Evolutionary conservation across 2,888 invertebrate genomes (phyloP), one percentile per base, ranked within the genome.

Genomic region (Idaea biselata): DNA sequence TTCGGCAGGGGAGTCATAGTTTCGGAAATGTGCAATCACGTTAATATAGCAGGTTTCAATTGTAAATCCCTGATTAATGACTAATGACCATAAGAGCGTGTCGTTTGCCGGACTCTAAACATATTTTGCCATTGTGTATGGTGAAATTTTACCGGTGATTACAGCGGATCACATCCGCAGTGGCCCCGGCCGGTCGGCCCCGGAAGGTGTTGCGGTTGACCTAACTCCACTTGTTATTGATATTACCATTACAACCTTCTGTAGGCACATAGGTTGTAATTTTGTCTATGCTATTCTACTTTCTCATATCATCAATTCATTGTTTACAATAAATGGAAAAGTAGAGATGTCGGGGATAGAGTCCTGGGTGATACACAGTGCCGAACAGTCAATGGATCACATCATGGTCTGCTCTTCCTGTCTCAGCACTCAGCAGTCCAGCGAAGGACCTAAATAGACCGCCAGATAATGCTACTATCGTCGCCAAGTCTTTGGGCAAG

Each of bases 131-230:
- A 86, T 88, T 86, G 86, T 87, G 76, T 81, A 72, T 90, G 88
- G 91, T 88, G 88, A 91, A 91, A 91, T 91, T 87, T 89, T 83
- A 88, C 82, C 85, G 86, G 88, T 87, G 86, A 90, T 90, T 89
- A 89, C 87, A 77, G 84, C 81, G 84, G 85, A 86, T 86, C 81
- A 84, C 87, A 87, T 91, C 91, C 90, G 91, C 79, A 82, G 74
- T 70, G 75, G 79, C 77, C 82, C 85, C 89, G 25, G 44, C 91
- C 91, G 90, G 91, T 79, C 70, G 76, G 79, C 77, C 82, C 85
- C 89, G 91, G 89, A 90, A 85, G 89, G 81, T 81, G 91, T 88
- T 82, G 83, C 89, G 89, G 83, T 89, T 82, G 84, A 86, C 74
- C 82, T 86, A 79, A 70, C 75, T 74, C 69, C 73, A 64, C 72